Evolutionary conservation across 1,140 invertebrate species (phyloP).

Genomic region (Neelides sp.): DNA sequence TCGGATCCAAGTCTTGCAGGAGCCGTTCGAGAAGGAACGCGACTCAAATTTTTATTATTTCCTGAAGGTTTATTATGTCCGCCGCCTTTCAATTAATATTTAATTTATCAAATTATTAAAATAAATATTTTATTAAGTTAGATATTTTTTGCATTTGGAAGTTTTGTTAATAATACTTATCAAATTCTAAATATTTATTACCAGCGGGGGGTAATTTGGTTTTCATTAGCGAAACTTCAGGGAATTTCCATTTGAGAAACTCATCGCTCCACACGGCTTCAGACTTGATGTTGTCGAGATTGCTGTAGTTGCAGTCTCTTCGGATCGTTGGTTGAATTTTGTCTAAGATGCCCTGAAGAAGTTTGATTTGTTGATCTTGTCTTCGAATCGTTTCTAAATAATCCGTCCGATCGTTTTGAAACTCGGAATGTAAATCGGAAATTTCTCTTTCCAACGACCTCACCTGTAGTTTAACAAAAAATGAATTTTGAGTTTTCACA

Average conservation of each 20-base stretch:
- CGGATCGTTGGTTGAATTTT: slow-evolving; percentile 57
- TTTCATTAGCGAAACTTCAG: slow-evolving; percentile 48
- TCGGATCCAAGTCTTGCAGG: slow-evolving; percentile 38
- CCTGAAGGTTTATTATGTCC: too few relatives aligned
- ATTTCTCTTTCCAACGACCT: slow-evolving; percentile 58
- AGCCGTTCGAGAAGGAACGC: slow-evolving; percentile 38
- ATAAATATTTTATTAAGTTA: too few relatives aligned
- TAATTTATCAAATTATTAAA: too few relatives aligned
- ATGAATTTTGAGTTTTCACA: too few relatives aligned
- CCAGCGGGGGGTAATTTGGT: slow-evolving; percentile 55
- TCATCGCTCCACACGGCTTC: slow-evolving; percentile 67
- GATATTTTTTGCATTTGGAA: too few relatives aligned
- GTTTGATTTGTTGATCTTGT: slow-evolving; percentile 57
- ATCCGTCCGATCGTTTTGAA: slow-evolving; percentile 68
- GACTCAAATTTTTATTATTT: too few relatives aligned
- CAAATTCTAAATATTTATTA: slow-evolving; percentile 24
- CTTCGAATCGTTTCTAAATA: slow-evolving; percentile 71
- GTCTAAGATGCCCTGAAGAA: slow-evolving; percentile 55
- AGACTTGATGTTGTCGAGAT: slow-evolving; percentile 52
- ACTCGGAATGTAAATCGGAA: slow-evolving; percentile 65
- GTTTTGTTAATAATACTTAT: too few relatives aligned
- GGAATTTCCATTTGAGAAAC: slow-evolving; percentile 55
- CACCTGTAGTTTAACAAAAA: slow-evolving; percentile 37
- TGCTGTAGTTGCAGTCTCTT: slow-evolving; percentile 61
- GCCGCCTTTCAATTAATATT: too few relatives aligned